A percentile compares a stretch with the other conserved stretches of the same genome.
phyloP scores from a whole-genome alignment of 2,888 invertebrate species.

The Xanthia icteritia region DNA sequence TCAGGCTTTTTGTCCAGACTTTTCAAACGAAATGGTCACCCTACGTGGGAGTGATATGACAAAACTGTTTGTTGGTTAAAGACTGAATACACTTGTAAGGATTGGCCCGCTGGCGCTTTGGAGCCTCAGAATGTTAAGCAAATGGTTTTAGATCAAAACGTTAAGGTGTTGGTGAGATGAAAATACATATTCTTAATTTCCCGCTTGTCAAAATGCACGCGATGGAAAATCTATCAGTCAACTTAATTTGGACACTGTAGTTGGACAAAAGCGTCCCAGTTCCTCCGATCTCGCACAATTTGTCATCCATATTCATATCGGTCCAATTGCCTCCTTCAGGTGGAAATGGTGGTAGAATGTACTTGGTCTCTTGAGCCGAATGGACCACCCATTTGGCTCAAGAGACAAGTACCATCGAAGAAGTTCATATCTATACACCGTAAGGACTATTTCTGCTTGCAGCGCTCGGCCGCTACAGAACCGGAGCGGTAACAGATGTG shows the following conservation, averaged over 20 bases:
- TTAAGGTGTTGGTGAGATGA: neutral
- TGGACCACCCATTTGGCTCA: neutral
- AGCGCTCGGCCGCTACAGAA: too few relatives aligned
- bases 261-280: neutral
- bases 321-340: neutral
- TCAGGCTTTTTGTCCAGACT: too few relatives aligned
- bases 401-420: neutral
- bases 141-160: neutral
- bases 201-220: neutral
- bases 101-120: neutral
- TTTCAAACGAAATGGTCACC: too few relatives aligned
- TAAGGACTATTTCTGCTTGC: too few relatives aligned
- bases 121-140: too few relatives aligned
- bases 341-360: too few relatives aligned
- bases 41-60: conserved; percentile 72
- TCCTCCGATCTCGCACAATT: neutral
- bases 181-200: neutral
- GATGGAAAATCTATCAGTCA: too few relatives aligned
- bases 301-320: neutral
- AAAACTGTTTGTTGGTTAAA: conserved; percentile 67
- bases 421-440: too few relatives aligned
- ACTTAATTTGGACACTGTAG: neutral
- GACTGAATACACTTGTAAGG: conserved; percentile 18
- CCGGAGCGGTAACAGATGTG: too few relatives aligned
- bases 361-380: too few relatives aligned